A percentile compares a stretch with the other conserved stretches of the same genome.
These are phyloP conservation scores for Cetoscarus ocellatus DNA, from an alignment of 2,797 vertebrate species.

Conservation along the genomic window DNA sequence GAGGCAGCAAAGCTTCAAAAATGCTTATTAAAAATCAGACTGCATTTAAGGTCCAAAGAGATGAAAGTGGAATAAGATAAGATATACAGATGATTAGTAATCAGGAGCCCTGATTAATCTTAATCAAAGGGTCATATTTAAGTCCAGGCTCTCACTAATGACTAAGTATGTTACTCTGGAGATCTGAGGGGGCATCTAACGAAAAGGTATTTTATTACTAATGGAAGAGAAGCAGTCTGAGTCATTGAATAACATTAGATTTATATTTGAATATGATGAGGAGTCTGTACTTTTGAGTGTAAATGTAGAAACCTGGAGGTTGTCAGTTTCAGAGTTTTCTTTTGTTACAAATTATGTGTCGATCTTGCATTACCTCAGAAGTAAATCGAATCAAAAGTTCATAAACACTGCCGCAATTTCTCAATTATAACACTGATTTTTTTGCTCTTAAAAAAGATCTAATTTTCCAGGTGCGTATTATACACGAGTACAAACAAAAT, in stretches of 20 bases:
- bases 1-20: conserved; percentile 37
- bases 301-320: background rate
- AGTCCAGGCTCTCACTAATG: conserved; percentile 61
- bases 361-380: background rate
- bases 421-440: no score
- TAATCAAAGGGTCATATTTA: conserved; percentile 72
- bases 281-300: background rate
- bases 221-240: conserved; percentile 54
- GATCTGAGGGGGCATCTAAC: conserved; percentile 43
- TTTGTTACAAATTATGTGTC: background rate
- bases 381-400: no score
- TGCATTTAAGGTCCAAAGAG: conserved; percentile 44
- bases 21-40: conserved; percentile 46
- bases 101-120: conserved; percentile 66
- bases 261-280: conserved; percentile 44
- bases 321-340: background rate
- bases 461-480: no score
- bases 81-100: conserved; percentile 68
- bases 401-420: no score
- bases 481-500: no score
- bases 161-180: conserved; percentile 48
- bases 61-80: conserved; percentile 52
- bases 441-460: no score
- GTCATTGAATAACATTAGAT: conserved; percentile 51
- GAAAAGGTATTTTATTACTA: conserved; percentile 36